Base-by-base conservation (phyloP, 2,888 invertebrate genomes). In the Scelioninae gen. 2 region DNA sequence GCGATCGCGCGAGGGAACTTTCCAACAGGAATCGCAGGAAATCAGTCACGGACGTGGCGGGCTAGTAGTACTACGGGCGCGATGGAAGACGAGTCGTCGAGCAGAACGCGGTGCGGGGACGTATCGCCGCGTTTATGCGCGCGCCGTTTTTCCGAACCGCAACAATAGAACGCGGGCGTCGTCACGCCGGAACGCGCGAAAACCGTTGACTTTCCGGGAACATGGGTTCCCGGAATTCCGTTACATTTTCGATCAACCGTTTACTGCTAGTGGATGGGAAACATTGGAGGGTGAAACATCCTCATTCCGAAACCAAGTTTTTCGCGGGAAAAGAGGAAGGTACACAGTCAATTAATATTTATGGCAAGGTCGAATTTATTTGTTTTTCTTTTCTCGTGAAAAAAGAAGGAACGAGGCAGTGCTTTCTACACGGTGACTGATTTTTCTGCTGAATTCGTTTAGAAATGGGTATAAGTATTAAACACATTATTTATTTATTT, bases 1-100 rank as follows among this genome's bases (percentile, higher is more conserved):
- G 53, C 33, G 63, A 9, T 37, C 46, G 61, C 60, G 72, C 57
- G 68, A 68, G 73, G 68, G 68, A 73, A 73, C 73, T 73, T 73
- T 73, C 73, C 73, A 73, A 73, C 73, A 73, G 68, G 73, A 73
- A 73, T 73, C 68, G 68, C 73, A 73, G 68, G 69, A 73, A 73
- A 73, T 73, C 73, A 73, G 73, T 73, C 46, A 73, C 73, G 69
- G 69, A 73, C 73, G 73, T 45, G 58, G 60, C n/a, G n/a, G n/a
- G n/a, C 73, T 73, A 73, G 73, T 73, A 69, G 63, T 69, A 73
- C 68, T 64, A 69, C 64, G 69, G 41, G 46, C 69, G 68, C 69
- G 73, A 73, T 73, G 73, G 68, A 64, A 69, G 69, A 73, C 68
- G 73, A 73, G 64, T 69, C 64, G 69, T 19, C 45, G 18, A 52